These are phyloP conservation scores for Caiman crocodilus DNA, from an alignment of 2,797 vertebrate genomes.

Conservation along the genomic window DNA sequence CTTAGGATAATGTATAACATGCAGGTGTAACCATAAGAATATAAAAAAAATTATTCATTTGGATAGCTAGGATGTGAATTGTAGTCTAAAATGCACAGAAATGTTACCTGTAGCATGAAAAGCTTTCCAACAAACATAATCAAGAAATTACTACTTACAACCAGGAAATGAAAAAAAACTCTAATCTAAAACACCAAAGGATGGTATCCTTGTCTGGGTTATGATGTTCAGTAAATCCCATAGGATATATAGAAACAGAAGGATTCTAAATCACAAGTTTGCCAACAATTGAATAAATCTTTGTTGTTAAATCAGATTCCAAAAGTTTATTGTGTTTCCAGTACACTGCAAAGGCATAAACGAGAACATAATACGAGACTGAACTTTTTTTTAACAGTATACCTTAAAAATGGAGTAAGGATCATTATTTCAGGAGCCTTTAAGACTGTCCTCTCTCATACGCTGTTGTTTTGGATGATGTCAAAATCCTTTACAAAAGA, in stretches of 20 bases:
- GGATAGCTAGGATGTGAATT: background rate
- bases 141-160: background rate
- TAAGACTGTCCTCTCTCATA: constrained; percentile 44
- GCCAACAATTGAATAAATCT: background rate
- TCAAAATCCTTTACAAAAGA: constrained; percentile 55
- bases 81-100: background rate
- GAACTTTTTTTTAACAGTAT: background rate
- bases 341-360: background rate
- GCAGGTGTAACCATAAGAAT: background rate
- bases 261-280: background rate
- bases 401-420: background rate
- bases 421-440: background rate
- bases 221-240: background rate
- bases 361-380: background rate
- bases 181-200: background rate
- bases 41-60: background rate
- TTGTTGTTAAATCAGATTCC: background rate
- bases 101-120: background rate
- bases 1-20: constrained; percentile 7
- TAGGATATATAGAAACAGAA: background rate
- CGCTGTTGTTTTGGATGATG: constrained; percentile 62
- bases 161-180: background rate
- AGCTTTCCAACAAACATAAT: background rate
- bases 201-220: background rate
- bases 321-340: constrained; percentile 6